Base-by-base conservation (phyloP, 2,888 invertebrate species). In the Andrena bicolor region DNA sequence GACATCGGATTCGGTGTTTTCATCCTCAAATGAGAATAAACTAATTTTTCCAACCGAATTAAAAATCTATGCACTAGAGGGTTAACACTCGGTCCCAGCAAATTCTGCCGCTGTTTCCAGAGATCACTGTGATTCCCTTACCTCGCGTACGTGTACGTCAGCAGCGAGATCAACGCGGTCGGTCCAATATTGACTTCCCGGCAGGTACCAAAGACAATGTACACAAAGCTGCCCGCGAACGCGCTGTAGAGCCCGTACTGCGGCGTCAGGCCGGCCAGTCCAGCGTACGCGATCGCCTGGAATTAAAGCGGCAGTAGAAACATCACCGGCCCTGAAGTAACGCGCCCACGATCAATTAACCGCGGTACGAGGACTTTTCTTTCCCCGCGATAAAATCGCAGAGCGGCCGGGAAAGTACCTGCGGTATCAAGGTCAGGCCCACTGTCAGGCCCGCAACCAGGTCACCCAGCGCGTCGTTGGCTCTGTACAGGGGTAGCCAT, bases 171-270 rank as follows among this genome's bases (percentile, higher is more conserved):
- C 49, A 97, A 95, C 23, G 98, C 97, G 0, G 97, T 97, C 1
- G 97, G 97, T 20, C 96, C 95, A 48, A 95, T 95, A 93, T 96
- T 96, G 83, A 96, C 95, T 92, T 96, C 96, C 4, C 96, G 95
- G 80, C 95, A 95, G 3, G 97, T 97, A 0, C 97, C 97, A 93
- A 97, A 95, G n/a, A 97, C 82, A 23, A 96, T 96, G 94, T 98
- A 98, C 20, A 97, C 95, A 89, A 97, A 96, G 79, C 97, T 96
- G 5, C 97, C 97, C 90, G 96, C 95, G 88, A 97, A 96, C 0
- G 97, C 96, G 1, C 97, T 97, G 94, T 98, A 98, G n/a, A 98
- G 94, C 1, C 98, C 98, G 94, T 97, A 97, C 96, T 98, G 95
- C 1, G 92, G 90, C 20, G 88, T 84, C 35, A 92, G 71, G 20